Evolutionary conservation across 2,888 invertebrate genomes (phyloP).

Genomic region (Cataglyphis livida): DNA sequence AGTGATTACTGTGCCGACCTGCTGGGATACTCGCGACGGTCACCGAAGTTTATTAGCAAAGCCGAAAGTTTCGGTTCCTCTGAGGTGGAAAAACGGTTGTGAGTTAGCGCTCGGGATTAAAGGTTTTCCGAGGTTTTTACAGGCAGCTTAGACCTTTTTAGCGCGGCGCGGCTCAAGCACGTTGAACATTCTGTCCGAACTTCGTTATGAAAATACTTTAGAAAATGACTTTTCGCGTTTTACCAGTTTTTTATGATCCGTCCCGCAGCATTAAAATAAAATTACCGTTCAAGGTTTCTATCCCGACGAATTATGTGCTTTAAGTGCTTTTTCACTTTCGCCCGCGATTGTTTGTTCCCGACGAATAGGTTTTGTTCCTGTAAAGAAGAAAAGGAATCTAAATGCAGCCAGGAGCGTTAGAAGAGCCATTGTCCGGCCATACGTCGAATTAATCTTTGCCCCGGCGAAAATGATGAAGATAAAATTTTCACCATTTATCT

Average conservation of each 20-base stretch:
- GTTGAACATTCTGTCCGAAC: conserved; percentile 47
- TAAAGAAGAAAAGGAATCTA: not conserved
- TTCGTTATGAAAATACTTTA: conserved; percentile 53
- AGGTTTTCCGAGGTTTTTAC: conserved; percentile 39
- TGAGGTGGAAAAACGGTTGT: conserved; percentile 39
- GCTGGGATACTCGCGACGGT: not conserved
- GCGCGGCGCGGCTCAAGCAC: conserved; percentile 23
- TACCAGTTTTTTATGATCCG: conserved; percentile 9
- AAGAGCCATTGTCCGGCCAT: not conserved
- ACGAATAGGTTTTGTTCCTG: not conserved
- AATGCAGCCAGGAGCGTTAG: not conserved
- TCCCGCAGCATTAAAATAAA: conserved; percentile 37
- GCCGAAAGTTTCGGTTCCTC: conserved; percentile 37
- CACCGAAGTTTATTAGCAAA: conserved; percentile 57
- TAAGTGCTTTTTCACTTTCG: not conserved
- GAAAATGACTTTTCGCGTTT: conserved; percentile 41
- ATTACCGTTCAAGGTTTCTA: not conserved
- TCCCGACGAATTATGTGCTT: not conserved
- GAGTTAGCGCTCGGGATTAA: conserved; percentile 50
- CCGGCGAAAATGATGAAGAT: conserved; percentile 40
- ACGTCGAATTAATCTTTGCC: conserved; percentile 38
- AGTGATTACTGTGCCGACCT: conserved; percentile 29
- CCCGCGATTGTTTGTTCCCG: not conserved
- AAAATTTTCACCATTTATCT: conserved; percentile 50
- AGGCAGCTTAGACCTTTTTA: conserved; percentile 48